Conservation (phyloP, 2,888 invertebrate species). For the Bellardia bayeri region DNA sequence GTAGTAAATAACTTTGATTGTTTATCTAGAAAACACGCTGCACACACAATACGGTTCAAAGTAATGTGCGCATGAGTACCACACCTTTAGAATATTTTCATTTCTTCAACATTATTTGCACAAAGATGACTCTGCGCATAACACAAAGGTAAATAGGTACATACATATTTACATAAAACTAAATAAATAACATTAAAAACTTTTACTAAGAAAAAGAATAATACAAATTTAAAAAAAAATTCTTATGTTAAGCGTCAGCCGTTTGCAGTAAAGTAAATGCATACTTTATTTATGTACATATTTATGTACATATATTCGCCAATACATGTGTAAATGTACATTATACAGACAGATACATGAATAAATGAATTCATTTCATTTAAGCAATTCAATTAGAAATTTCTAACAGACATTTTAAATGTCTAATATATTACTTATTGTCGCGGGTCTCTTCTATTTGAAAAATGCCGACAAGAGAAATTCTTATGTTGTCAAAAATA, state of each 20-base stretch:
- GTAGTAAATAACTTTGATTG: constrained; percentile 61
- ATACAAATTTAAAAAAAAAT: constrained; percentile 50
- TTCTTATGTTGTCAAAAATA: too few relatives aligned
- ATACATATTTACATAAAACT: constrained; percentile 46
- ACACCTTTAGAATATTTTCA: constrained; percentile 61
- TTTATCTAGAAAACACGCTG: constrained; percentile 56
- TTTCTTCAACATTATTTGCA: constrained; percentile 30
- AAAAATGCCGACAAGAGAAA: too few relatives aligned
- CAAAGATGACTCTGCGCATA: constrained; percentile 53
- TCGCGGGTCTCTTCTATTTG: too few relatives aligned
- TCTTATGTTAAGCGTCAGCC: constrained; percentile 30
- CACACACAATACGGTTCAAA: constrained; percentile 45
- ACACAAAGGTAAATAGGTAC: constrained; percentile 49
- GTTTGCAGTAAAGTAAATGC: constrained; percentile 29
- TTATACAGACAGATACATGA: constrained; percentile 11
- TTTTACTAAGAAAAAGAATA: constrained; percentile 47
- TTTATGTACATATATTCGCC: too few relatives aligned
- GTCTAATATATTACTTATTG: too few relatives aligned
- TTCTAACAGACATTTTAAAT: too few relatives aligned
- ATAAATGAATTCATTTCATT: constrained; percentile 16
- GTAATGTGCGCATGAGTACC: constrained; percentile 67
- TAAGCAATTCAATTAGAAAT: too few relatives aligned
- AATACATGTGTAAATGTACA: background rate
- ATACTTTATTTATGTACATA: background rate
- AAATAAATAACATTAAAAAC: constrained; percentile 64